Base-by-base conservation (phyloP, 2,888 invertebrate genomes). In the Achlya flavicornis region DNA sequence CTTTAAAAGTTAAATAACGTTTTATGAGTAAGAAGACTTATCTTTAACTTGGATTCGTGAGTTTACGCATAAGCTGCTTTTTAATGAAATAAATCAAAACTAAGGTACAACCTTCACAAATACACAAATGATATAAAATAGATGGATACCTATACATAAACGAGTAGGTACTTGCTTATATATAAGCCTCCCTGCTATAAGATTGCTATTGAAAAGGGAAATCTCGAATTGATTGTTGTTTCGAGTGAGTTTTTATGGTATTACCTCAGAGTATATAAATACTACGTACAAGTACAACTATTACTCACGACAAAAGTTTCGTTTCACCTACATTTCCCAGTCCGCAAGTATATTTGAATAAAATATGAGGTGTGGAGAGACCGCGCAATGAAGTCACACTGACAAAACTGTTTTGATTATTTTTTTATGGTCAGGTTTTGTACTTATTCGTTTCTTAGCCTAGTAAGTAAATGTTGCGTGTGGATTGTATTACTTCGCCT, bases 261-360 rank as follows among this genome's bases (percentile, higher is more conserved):
- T n/a, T n/a, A n/a, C n/a, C n/a, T n/a, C n/a, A n/a, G n/a, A n/a
- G n/a, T n/a, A n/a, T n/a, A n/a, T n/a, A n/a, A n/a, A n/a, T n/a
- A n/a, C n/a, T n/a, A n/a, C n/a, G n/a, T n/a, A n/a, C n/a, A n/a
- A n/a, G n/a, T n/a, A n/a, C n/a, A n/a, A n/a, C 67, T 69, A 77
- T 78, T 72, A 74, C 67, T 78, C 73, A 72, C 71, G 68, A 73
- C 71, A 62, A 72, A 80, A 79, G 68, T 78, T 80, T 67, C 63
- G 67, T 72, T 69, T 75, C 72, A 69, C 75, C 73, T 77, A 76
- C 74, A 76, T 76, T 83, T 73, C 74, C 72, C 73, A 67, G 73
- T 71, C 70, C 71, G 64, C 74, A 72, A 77, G 71, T 75, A 67
- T 74, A 76, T 77, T 77, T 82, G 78, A 83, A 85, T 84, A 84